These are phyloP conservation scores for Mastigias papua DNA, from an alignment of 30 jellyfish, hydroid and myxozoan species.

Conservation along the genomic window DNA sequence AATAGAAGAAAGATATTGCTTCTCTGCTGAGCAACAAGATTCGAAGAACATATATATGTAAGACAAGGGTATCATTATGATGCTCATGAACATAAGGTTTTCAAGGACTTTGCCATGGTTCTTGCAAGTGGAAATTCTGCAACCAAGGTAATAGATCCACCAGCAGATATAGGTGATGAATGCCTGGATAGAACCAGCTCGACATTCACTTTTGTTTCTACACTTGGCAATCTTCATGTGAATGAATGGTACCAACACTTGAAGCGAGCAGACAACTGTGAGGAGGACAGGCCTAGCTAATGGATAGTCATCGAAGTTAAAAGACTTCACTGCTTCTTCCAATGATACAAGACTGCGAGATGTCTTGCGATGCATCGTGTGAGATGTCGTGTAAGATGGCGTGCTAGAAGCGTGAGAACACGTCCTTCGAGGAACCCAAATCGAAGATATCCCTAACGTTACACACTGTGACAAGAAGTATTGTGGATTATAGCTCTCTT, in stretches of 20 bases:
- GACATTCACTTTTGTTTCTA: conserved; percentile 35
- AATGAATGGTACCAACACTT: conserved; percentile 28
- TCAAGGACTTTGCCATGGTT: conserved; percentile 27
- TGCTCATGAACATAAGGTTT: conserved; percentile 22
- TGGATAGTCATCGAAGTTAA: conserved; percentile 32
- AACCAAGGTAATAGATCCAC: conserved; percentile 30
- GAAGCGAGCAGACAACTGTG: conserved; percentile 19
- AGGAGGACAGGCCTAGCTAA: conserved; percentile 24
- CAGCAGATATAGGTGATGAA: conserved; percentile 44
- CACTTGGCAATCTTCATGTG: conserved; percentile 9
- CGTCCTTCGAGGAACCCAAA: background rate
- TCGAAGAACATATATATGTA: conserved; percentile 63
- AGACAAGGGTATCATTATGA: conserved; percentile 28
- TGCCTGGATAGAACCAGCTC: conserved; percentile 52
- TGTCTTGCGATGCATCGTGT: background rate
- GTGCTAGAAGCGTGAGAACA: background rate
- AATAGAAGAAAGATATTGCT: conserved; percentile 28
- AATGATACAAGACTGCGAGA: background rate
- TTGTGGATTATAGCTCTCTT: conserved; percentile 35
- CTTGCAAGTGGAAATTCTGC: conserved; percentile 20
- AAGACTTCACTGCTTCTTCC: background rate
- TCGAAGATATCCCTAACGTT: background rate
- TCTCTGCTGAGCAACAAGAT: conserved; percentile 58
- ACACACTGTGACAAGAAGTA: conserved; percentile 47
- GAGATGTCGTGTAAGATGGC: background rate